Evolutionary conservation across 2,888 invertebrate genomes (phyloP).

Genomic region (Sminthurides aquaticus): DNA sequence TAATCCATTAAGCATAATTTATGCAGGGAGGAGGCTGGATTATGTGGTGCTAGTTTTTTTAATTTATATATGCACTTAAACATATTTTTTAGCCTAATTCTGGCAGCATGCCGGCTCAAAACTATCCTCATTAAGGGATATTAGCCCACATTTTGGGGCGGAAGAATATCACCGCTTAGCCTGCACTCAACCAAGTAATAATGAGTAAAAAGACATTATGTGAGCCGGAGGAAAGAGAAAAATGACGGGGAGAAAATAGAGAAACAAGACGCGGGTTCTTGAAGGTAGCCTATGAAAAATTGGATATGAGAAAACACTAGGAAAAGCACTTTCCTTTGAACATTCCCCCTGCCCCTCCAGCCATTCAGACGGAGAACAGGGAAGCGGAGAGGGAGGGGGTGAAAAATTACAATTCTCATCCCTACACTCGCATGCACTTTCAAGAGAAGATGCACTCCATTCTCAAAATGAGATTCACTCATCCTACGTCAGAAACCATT

Average conservation of each 20-base stretch:
- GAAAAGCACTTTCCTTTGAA: not conserved
- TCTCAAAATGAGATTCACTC: not conserved
- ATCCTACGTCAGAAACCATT: not conserved
- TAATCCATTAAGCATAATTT: too few relatives aligned
- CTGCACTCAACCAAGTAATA: too few relatives aligned
- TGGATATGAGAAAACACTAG: not conserved
- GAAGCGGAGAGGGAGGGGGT: not conserved
- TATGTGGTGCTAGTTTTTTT: too few relatives aligned
- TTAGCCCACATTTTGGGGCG: not conserved
- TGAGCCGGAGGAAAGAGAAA: not conserved
- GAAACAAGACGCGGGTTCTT: not conserved
- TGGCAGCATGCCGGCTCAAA: not conserved
- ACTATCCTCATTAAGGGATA: not conserved
- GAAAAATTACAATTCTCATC: not conserved
- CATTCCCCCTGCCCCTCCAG: not conserved
- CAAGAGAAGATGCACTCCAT: not conserved
- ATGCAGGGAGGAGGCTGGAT: too few relatives aligned
- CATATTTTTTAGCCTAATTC: not conserved
- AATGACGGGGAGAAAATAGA: not conserved
- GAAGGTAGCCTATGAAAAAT: not conserved
- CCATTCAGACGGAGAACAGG: not conserved
- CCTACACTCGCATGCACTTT: not conserved
- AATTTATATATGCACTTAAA: too few relatives aligned
- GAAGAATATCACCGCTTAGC: not conserved
- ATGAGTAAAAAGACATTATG: not conserved